Conservation (phyloP, 2,888 invertebrate species). For the Trilocha varians region DNA sequence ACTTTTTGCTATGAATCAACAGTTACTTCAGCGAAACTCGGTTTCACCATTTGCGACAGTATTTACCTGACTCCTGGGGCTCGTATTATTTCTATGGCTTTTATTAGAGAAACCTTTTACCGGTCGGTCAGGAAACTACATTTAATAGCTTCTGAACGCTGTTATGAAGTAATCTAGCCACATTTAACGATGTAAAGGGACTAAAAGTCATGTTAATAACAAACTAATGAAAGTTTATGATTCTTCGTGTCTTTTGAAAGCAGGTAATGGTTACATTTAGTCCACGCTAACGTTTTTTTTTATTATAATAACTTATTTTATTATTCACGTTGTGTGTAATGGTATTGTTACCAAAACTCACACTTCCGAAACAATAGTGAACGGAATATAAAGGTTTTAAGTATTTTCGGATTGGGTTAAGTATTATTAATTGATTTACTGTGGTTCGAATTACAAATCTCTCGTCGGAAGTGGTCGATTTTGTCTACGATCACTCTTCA, state of each 20-base stretch:
- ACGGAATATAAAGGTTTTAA: no score
- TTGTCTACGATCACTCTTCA: no score
- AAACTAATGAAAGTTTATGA: background rate
- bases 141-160: constrained; percentile 14
- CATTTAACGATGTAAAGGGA: constrained; percentile 4
- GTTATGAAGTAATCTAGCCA: constrained; percentile 14
- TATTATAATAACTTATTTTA: background rate
- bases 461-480: no score
- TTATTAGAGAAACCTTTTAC: constrained; percentile 25
- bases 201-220: background rate
- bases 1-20: background rate
- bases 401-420: no score
- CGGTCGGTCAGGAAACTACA: constrained; percentile 19
- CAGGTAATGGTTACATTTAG: no score
- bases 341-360: no score
- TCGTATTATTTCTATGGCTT: constrained; percentile 19
- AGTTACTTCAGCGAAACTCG: background rate
- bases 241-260: background rate
- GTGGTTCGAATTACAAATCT: no score
- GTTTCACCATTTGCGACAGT: constrained; percentile 5
- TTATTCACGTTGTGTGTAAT: background rate
- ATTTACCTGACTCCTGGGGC: constrained; percentile 18
- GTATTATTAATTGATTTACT: no score
- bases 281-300: no score
- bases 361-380: no score